Base-by-base conservation (phyloP, 2,888 invertebrate genomes). In the Cerceris ruficornis region DNA sequence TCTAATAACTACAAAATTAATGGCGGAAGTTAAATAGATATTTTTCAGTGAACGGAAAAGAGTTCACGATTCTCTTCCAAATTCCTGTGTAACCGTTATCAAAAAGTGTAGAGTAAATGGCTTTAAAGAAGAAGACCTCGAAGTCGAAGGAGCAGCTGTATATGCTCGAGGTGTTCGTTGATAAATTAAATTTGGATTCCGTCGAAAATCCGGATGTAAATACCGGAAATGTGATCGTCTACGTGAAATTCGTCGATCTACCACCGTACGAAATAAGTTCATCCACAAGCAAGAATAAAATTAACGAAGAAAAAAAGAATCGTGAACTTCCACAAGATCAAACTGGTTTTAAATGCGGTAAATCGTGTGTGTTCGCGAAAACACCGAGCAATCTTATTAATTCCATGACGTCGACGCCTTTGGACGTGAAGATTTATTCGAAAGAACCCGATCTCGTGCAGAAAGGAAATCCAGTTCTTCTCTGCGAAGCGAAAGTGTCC, bases 141-240 rank as follows among this genome's bases (percentile, higher is more conserved):
- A 57, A 42, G 11, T 62, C 49, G n/a, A 28, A 75, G 6, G 39
- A 87, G 72, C 83, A 85, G 41, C 67, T 85, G 11, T 87, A 85
- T 57, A 82, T 86, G 83, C 79, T 88, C 13, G 85, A 89, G 58
- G 74, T 88, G 15, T 75, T 86, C 65, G n/a, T 86, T n/a, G 76
- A 82, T 15, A 55, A 61, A 11, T 65, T 88, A 15, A 67, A 75
- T 61, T 61, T 88, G 13, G 57, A 60, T 17, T 17, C 74, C 4
- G 77, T 84, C 8, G 67, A 73, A 52, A 54, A 64, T 9, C n/a
- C 58, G 14, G 57, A 69, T 28, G 64, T 52, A 7, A 66, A 74
- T 42, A 55, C 50, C 17, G 28, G 62, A 28, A 68, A 86, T 28
- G 42, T 89, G 11, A 46, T 69, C 39, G 72, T 88, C 9, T 57